Percentiles rank a stretch among this genome's conserved stretches.
Evolutionary conservation across 2,888 invertebrate species (phyloP).

Genomic region (Troilus luridus): DNA sequence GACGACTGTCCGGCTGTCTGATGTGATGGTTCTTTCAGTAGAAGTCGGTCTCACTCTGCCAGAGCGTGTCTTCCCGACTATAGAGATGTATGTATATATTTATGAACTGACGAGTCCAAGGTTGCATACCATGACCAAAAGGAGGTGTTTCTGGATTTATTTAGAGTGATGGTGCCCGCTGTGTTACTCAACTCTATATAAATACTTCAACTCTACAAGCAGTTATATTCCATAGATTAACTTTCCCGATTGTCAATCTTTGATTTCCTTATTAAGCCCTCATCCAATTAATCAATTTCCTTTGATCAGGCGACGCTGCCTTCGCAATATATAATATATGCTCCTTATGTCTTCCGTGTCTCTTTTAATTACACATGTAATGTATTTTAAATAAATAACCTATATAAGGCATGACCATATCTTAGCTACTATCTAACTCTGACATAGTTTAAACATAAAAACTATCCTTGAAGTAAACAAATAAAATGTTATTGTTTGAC

Average conservation of each 20-base stretch:
- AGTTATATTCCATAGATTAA: not conserved
- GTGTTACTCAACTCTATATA: not conserved
- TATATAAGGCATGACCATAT: not conserved
- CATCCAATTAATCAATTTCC: not conserved
- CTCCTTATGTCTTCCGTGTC: not conserved
- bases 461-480: not conserved
- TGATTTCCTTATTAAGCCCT: not conserved
- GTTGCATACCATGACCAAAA: conserved; percentile 45
- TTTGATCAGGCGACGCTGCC: conserved; percentile 12
- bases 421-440: not conserved
- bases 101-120: not conserved
- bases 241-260: not conserved
- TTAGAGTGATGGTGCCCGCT: not conserved
- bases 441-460: not conserved
- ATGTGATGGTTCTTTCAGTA: not conserved
- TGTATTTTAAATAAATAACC: not conserved
- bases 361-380: not conserved
- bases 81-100: not conserved
- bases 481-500: not conserved
- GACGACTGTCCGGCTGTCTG: not conserved
- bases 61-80: not conserved
- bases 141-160: not conserved
- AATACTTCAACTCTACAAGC: not conserved
- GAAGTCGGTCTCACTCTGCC: not conserved
- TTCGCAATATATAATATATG: not conserved